Conservation (phyloP, 2,113 vertebrate species). For the Hydrolagus affinis region DNA sequence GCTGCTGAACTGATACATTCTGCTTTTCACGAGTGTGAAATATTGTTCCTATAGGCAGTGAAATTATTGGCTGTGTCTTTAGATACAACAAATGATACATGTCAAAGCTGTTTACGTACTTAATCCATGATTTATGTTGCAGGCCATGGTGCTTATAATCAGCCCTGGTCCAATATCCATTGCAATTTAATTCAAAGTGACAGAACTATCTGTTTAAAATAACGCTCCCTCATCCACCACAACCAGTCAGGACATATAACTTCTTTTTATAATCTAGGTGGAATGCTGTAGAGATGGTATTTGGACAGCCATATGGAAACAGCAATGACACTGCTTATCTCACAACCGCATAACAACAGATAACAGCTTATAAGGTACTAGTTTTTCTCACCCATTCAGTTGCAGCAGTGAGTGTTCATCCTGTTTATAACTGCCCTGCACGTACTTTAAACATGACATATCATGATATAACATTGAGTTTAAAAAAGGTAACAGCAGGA, state of each 20-base stretch:
- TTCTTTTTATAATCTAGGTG: background rate
- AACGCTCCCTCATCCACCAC: background rate
- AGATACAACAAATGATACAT: no score
- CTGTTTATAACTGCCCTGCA: background rate
- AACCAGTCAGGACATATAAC: background rate
- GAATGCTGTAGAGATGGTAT: background rate
- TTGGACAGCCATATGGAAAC: background rate
- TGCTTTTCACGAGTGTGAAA: background rate
- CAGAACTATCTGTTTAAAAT: background rate
- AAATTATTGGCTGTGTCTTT: no score
- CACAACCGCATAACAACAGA: background rate
- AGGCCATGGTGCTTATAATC: background rate
- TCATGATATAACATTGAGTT: background rate
- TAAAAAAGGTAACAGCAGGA: background rate
- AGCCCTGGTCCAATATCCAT: no score
- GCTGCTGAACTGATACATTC: background rate
- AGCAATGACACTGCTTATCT: conserved; percentile 10
- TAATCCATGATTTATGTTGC: background rate
- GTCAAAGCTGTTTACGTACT: background rate
- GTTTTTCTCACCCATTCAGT: background rate
- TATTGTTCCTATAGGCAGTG: background rate
- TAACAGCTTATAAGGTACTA: background rate
- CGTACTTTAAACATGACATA: background rate
- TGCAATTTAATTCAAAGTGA: background rate
- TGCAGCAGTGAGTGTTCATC: background rate